phyloP scores from a whole-genome alignment of 2,797 vertebrate species.

The Peromyscus melanophrys region DNA sequence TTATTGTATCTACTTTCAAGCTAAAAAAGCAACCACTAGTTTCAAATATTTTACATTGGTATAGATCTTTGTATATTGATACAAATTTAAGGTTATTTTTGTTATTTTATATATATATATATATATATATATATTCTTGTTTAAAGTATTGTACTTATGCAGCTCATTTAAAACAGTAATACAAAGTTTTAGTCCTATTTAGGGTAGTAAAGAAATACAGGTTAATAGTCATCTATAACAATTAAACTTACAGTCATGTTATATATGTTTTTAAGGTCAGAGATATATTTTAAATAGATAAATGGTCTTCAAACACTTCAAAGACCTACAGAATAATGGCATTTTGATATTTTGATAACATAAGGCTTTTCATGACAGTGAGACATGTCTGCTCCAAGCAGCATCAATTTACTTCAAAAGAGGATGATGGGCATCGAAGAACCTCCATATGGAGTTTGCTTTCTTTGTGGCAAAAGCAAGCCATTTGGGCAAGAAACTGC shows the following conservation, averaged over 20 bases:
- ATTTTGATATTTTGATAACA: not conserved
- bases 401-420: not conserved
- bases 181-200: not conserved
- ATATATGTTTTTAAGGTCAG: not conserved
- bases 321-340: not conserved
- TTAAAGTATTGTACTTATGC: not conserved
- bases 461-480: not conserved
- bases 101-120: not conserved
- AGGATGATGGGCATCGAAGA: not conserved
- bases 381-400: not conserved
- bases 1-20: not conserved
- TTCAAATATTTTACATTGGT: not conserved
- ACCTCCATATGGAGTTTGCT: not conserved
- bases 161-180: not conserved
- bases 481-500: not conserved
- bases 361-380: not conserved
- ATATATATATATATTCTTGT: not conserved
- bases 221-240: not conserved
- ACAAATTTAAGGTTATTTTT: not conserved
- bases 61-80: not conserved
- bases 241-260: not conserved
- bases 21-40: not conserved
- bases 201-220: not conserved
- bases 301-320: not conserved
- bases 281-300: not conserved